These are phyloP conservation scores for Stegana nigrithorax DNA, from an alignment of 2,888 invertebrate genomes.

Conservation along the genomic window DNA sequence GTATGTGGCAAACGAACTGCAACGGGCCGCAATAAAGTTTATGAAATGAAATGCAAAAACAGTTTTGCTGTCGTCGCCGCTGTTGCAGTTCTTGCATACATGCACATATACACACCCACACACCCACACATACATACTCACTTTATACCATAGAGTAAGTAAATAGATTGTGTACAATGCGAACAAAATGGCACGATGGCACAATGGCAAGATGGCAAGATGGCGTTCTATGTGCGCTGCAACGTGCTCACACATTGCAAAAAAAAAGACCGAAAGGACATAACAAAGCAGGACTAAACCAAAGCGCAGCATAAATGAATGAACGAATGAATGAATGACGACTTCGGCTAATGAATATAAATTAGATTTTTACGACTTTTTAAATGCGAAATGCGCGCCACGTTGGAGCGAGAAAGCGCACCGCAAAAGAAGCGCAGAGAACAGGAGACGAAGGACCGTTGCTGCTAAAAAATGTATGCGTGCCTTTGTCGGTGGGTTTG, in stretches of 20 bases:
- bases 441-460: too few species aligned
- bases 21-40: constrained; percentile 17
- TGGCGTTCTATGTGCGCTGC: too few species aligned
- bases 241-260: background rate
- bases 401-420: too few species aligned
- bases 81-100: background rate
- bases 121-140: background rate
- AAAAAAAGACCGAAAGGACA: background rate
- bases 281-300: background rate
- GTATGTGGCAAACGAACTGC: constrained; percentile 6
- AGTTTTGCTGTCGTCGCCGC: background rate
- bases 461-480: background rate
- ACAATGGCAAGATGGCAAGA: too few species aligned
- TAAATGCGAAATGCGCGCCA: constrained; percentile 11
- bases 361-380: constrained; percentile 20
- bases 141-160: background rate
- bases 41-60: constrained; percentile 18
- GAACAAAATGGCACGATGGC: constrained; percentile 7
- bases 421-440: too few species aligned
- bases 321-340: constrained; percentile 10
- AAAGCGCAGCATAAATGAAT: background rate
- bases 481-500: background rate
- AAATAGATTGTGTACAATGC: background rate
- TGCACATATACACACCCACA: background rate
- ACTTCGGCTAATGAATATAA: constrained; percentile 20